Evolutionary conservation across 2,113 vertebrate species (phyloP).

Genomic region (Puntigrus tetrazona): DNA sequence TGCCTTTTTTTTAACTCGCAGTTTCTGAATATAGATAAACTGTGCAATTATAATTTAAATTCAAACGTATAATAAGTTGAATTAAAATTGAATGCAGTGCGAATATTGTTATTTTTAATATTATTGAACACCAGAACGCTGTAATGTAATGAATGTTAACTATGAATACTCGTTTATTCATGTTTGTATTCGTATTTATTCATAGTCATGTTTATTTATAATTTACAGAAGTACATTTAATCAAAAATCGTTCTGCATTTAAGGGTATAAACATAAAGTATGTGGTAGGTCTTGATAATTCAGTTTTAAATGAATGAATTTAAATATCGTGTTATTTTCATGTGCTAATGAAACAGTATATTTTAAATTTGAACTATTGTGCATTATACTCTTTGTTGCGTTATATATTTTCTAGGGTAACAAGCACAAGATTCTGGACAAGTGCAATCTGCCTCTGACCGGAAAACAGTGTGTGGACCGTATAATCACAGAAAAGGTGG

Average conservation of each 20-base stretch:
- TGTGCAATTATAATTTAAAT: not conserved
- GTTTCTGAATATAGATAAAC: not conserved
- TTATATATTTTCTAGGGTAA: slow-evolving; percentile 79
- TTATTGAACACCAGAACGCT: too few species aligned
- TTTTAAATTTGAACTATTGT: not conserved
- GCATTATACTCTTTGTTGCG: not conserved
- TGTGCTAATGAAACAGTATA: not conserved
- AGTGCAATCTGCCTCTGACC: slow-evolving; percentile 89
- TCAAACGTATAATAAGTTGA: not conserved
- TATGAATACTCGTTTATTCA: too few species aligned
- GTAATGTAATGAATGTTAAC: too few species aligned
- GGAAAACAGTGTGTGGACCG: slow-evolving; percentile 95
- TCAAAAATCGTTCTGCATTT: too few species aligned
- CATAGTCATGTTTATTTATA: too few species aligned
- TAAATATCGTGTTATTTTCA: too few species aligned
- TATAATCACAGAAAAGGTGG: slow-evolving; percentile 98
- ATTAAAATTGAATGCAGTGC: not conserved
- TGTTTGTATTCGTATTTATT: too few species aligned
- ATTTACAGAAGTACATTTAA: not conserved
- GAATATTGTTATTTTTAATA: too few species aligned
- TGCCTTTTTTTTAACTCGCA: not conserved
- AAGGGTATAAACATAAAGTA: too few species aligned
- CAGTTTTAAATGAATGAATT: too few species aligned
- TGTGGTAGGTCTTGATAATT: too few species aligned
- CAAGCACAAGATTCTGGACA: slow-evolving; percentile 93